phyloP scores from a whole-genome alignment of 2,888 invertebrate genomes.

The Ophion costatus region DNA sequence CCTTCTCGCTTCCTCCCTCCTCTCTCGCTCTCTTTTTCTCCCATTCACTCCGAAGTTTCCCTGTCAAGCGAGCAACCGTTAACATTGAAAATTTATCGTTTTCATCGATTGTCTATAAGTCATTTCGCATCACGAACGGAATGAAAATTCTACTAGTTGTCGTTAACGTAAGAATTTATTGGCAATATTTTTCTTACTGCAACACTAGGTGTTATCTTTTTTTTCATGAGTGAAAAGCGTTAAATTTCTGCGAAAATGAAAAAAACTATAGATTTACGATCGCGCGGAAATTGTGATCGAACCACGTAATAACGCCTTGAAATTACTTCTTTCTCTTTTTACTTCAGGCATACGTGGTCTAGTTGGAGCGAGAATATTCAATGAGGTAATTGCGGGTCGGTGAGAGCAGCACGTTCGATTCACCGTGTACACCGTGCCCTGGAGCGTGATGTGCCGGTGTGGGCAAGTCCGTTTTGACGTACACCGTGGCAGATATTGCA shows the following conservation, averaged over 20 bases:
- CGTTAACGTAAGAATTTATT: slow-evolving; percentile 26
- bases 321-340: slow-evolving; percentile 7
- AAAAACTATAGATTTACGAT: slow-evolving; percentile 10
- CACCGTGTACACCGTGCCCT: slow-evolving; percentile 17
- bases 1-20: neutral
- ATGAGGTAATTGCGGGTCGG: slow-evolving; percentile 47
- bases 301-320: slow-evolving; percentile 16
- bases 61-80: slow-evolving; percentile 16
- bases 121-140: slow-evolving; percentile 10
- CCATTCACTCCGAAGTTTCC: slow-evolving; percentile 2
- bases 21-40: neutral
- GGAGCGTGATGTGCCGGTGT: slow-evolving; percentile 41
- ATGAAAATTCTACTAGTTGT: slow-evolving; percentile 29
- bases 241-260: slow-evolving; percentile 1
- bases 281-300: slow-evolving; percentile 32
- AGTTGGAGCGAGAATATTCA: slow-evolving; percentile 29
- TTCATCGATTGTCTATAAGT: slow-evolving; percentile 40
- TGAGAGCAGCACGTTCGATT: slow-evolving; percentile 40
- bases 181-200: neutral
- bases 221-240: neutral
- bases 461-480: slow-evolving; percentile 61
- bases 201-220: neutral
- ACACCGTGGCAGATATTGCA: slow-evolving; percentile 69
- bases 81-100: slow-evolving; percentile 30
- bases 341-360: neutral